Evolutionary conservation across 2,888 invertebrate genomes (phyloP).

Genomic region (Drosophila limbata): DNA sequence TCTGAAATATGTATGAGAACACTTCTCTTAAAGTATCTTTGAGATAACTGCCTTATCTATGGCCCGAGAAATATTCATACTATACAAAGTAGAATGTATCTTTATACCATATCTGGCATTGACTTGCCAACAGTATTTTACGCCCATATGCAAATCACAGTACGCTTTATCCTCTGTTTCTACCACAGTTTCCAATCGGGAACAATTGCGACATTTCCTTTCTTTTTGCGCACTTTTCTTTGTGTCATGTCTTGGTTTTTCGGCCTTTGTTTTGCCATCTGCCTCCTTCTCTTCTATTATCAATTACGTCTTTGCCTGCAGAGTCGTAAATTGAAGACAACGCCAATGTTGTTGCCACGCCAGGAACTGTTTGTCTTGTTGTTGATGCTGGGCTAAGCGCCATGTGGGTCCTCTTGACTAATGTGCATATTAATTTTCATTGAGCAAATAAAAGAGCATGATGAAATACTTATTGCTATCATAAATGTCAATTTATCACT

Average conservation of each 20-base stretch:
- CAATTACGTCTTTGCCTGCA: conserved; percentile 19
- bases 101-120: conserved; percentile 37
- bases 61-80: conserved; percentile 13
- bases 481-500: conserved; percentile 17
- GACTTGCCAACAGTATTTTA: conserved; percentile 44
- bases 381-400: conserved; percentile 23
- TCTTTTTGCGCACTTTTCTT: conserved; percentile 8
- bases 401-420: conserved; percentile 44
- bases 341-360: conserved; percentile 10
- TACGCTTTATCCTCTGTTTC: conserved; percentile 6
- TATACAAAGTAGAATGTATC: conserved; percentile 4
- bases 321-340: conserved; percentile 43
- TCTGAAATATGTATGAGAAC: neutral
- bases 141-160: conserved; percentile 65
- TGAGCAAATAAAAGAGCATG: conserved; percentile 43
- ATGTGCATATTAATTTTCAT: conserved; percentile 61
- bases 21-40: conserved; percentile 4
- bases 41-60: conserved; percentile 38
- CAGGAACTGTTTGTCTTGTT: conserved; percentile 33
- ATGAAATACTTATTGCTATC: conserved; percentile 34
- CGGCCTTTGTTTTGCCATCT: conserved; percentile 49
- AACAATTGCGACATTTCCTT: conserved; percentile 41
- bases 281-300: conserved; percentile 33
- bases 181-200: conserved; percentile 35
- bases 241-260: conserved; percentile 32